phyloP scores from a whole-genome alignment of 2,113 vertebrate species.

The Papio anubis region DNA sequence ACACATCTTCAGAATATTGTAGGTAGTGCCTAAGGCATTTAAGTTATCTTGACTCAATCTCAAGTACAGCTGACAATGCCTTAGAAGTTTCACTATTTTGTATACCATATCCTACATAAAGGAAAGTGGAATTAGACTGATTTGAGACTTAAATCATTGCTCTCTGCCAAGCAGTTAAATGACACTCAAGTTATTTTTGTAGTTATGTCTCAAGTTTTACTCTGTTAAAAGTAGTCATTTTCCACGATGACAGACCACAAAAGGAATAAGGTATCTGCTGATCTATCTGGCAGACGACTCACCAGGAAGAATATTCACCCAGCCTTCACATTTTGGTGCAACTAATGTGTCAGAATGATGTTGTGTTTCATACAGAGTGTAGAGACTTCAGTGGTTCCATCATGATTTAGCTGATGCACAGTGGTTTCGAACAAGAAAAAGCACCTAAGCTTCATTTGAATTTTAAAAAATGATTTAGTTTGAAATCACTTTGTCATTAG shows the following conservation, averaged over 20 bases:
- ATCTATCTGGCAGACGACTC: not conserved
- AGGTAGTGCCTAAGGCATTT: not conserved
- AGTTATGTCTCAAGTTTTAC: not conserved
- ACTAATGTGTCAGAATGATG: not conserved
- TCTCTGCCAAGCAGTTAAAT: conserved; percentile 8
- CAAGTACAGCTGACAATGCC: not conserved
- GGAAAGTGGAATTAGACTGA: not conserved
- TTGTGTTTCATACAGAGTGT: not conserved
- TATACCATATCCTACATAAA: not conserved
- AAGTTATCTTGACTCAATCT: not conserved
- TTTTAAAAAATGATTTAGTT: conserved; percentile 67
- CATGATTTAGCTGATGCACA: conserved; percentile 3
- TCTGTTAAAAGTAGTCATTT: conserved; percentile 17
- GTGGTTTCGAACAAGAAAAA: conserved; percentile 43
- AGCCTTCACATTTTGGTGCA: not conserved
- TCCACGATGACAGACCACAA: not conserved
- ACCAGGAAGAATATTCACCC: not conserved
- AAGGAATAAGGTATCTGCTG: not conserved
- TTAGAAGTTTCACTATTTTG: not conserved
- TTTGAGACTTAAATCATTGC: not conserved
- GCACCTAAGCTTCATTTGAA: conserved; percentile 55
- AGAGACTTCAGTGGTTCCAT: not conserved
- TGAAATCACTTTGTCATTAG: conserved; percentile 68
- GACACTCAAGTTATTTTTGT: not conserved
- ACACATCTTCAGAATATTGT: not conserved